Evolutionary conservation across 2,113 vertebrate genomes (phyloP).

Genomic region (Microcebus murinus): DNA sequence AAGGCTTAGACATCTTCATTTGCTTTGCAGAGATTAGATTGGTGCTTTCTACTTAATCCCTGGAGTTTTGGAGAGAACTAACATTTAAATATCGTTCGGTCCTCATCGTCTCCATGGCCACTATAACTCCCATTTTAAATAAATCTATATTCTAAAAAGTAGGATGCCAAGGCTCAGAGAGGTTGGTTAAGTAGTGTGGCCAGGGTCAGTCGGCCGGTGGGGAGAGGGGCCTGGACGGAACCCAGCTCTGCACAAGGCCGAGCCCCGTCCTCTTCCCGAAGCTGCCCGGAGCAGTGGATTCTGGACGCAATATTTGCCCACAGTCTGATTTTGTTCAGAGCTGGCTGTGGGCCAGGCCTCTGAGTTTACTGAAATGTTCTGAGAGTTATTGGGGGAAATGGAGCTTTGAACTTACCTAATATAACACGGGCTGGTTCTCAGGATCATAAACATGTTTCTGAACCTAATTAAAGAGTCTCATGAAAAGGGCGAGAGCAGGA

Average conservation of each 20-base stretch:
- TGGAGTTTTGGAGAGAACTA: neutral
- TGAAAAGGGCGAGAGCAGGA: slow-evolving; percentile 55
- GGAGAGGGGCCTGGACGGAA: neutral
- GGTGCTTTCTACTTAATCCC: neutral
- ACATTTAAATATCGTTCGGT: neutral
- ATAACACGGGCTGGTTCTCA: slow-evolving; percentile 78
- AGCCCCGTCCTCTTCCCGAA: neutral
- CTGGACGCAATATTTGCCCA: slow-evolving; percentile 35
- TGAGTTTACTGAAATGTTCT: slow-evolving; percentile 68
- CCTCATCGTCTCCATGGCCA: neutral
- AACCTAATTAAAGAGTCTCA: slow-evolving; percentile 77
- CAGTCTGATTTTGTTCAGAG: slow-evolving; percentile 43
- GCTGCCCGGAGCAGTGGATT: neutral
- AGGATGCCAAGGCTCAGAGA: neutral
- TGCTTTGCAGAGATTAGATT: neutral
- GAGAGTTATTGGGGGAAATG: slow-evolving; percentile 66
- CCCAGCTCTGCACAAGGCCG: neutral
- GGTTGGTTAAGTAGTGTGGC: too few relatives aligned
- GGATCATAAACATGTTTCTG: slow-evolving; percentile 78
- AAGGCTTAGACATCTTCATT: neutral
- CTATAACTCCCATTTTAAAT: neutral
- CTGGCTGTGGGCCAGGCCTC: slow-evolving; percentile 65
- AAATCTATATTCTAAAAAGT: neutral
- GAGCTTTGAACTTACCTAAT: slow-evolving; percentile 79
- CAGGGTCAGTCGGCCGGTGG: neutral